A percentile compares a stretch with the other conserved stretches of the same genome.
Evolutionary conservation across 2,888 invertebrate genomes (phyloP).

Genomic region (Aporophyla lueneburgensis): DNA sequence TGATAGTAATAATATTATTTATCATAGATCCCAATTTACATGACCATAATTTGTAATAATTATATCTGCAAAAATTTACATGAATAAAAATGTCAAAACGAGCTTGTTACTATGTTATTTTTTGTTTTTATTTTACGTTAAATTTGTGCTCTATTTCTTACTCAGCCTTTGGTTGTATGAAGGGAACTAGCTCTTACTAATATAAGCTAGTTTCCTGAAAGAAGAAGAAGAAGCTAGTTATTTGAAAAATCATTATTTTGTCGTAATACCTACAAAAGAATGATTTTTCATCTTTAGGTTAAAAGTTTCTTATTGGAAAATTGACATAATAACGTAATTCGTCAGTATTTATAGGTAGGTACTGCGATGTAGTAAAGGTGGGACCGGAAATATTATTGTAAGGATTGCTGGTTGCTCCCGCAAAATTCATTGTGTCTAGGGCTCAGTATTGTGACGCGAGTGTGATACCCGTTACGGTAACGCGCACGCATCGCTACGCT

Average conservation of each 20-base stretch:
- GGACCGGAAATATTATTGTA: slow-evolving; percentile 78
- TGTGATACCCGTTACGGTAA: slow-evolving; percentile 78
- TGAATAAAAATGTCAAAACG: slow-evolving; percentile 90
- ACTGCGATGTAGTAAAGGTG: slow-evolving; percentile 66
- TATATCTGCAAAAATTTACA: slow-evolving; percentile 91
- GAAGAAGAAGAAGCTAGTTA: too few relatives aligned
- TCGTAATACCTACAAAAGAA: not conserved
- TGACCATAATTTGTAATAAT: slow-evolving; percentile 91
- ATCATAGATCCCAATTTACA: slow-evolving; percentile 90
- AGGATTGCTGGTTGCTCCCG: slow-evolving; percentile 70
- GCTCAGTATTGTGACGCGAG: slow-evolving; percentile 73
- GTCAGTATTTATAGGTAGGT: slow-evolving; percentile 7
- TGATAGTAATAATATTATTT: slow-evolving; percentile 84
- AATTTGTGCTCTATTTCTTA: slow-evolving; percentile 27
- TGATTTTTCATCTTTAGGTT: slow-evolving; percentile 8
- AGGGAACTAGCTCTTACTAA: slow-evolving; percentile 5
- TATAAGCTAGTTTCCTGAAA: not conserved
- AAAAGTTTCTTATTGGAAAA: slow-evolving; percentile 2
- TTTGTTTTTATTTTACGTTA: slow-evolving; percentile 64
- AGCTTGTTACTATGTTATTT: slow-evolving; percentile 85
- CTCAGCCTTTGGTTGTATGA: slow-evolving; percentile 21
- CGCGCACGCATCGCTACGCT: slow-evolving; percentile 70
- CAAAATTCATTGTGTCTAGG: slow-evolving; percentile 73
- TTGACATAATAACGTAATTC: slow-evolving; percentile 17
- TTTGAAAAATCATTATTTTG: too few relatives aligned